phyloP scores from a whole-genome alignment of 2,888 invertebrate species.

The Morpho helenor region DNA sequence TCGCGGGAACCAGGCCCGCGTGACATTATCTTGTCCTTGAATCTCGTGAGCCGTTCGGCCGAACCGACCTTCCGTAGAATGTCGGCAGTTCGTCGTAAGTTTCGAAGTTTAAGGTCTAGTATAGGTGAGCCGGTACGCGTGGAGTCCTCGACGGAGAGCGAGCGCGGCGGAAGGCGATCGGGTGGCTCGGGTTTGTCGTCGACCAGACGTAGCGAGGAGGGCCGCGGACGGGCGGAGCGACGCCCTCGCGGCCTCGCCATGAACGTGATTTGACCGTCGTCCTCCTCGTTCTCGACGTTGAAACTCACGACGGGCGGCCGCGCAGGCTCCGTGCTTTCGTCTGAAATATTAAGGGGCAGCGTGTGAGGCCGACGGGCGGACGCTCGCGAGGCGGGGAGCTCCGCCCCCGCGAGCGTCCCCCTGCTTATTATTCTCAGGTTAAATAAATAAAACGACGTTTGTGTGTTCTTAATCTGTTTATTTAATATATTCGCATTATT shows the following conservation, averaged over 20 bases:
- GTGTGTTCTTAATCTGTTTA: conserved; percentile 9
- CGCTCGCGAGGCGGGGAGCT: conserved; percentile 35
- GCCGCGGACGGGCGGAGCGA: conserved; percentile 40
- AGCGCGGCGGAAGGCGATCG: conserved; percentile 42
- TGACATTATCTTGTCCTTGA: conserved; percentile 60
- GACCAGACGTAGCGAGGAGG: conserved; percentile 51
- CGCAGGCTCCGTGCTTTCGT: conserved; percentile 37
- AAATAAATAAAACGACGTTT: conserved; percentile 21
- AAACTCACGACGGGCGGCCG: conserved; percentile 67
- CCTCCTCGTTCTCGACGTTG: conserved; percentile 68
- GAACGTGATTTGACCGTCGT: conserved; percentile 70
- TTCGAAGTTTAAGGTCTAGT: conserved; percentile 53
- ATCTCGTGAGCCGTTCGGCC: conserved; percentile 57
- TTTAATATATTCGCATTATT: conserved; percentile 10
- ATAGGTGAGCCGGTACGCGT: conserved; percentile 44
- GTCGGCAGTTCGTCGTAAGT: conserved; percentile 56
- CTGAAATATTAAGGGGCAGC: conserved; percentile 46
- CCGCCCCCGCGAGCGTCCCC: conserved; percentile 27
- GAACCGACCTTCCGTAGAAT: conserved; percentile 61
- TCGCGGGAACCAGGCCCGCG: conserved; percentile 57
- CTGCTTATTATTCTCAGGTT: conserved; percentile 8
- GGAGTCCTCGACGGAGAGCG: conserved; percentile 65
- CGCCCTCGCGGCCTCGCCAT: conserved; percentile 43
- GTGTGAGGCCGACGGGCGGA: conserved; percentile 48
- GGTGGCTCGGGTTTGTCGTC: conserved; percentile 39